These are phyloP conservation scores for Thymelicus acteon DNA, from an alignment of 2,888 invertebrate species.

Conservation along the genomic window DNA sequence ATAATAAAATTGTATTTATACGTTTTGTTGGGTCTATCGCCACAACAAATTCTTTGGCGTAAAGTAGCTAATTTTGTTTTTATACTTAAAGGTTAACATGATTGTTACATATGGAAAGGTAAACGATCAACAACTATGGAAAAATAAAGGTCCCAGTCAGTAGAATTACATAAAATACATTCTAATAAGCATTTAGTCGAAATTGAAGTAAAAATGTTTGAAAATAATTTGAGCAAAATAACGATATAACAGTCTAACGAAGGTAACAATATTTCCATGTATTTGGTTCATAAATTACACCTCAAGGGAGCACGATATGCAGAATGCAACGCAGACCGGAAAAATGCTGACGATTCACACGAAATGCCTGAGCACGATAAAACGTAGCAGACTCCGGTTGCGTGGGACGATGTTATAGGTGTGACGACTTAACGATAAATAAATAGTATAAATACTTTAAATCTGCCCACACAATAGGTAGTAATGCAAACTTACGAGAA, in stretches of 20 bases:
- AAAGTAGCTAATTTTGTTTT: too few relatives aligned
- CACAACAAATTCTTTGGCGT: too few relatives aligned
- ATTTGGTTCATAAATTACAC: slow-evolving; percentile 5
- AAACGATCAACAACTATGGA: not conserved
- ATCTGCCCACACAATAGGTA: slow-evolving; percentile 26
- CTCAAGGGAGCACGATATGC: slow-evolving; percentile 11
- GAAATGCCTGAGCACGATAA: slow-evolving; percentile 26
- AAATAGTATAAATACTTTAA: slow-evolving; percentile 27
- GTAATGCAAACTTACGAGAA: slow-evolving; percentile 29
- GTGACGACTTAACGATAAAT: slow-evolving; percentile 31
- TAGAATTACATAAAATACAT: too few relatives aligned
- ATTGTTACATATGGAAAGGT: too few relatives aligned
- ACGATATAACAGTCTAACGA: not conserved
- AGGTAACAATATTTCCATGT: not conserved
- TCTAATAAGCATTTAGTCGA: too few relatives aligned
- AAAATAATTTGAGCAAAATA: not conserved
- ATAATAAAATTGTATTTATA: not conserved
- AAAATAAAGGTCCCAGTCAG: too few relatives aligned
- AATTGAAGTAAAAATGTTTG: too few relatives aligned
- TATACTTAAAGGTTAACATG: too few relatives aligned
- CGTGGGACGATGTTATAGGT: slow-evolving; percentile 25
- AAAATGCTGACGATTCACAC: slow-evolving; percentile 31
- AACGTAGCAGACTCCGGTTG: slow-evolving; percentile 17
- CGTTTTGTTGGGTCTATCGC: too few relatives aligned
- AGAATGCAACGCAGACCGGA: slow-evolving; percentile 20